Evolutionary conservation across 2,113 vertebrate genomes (phyloP).

Genomic region (Apteryx mantelli): DNA sequence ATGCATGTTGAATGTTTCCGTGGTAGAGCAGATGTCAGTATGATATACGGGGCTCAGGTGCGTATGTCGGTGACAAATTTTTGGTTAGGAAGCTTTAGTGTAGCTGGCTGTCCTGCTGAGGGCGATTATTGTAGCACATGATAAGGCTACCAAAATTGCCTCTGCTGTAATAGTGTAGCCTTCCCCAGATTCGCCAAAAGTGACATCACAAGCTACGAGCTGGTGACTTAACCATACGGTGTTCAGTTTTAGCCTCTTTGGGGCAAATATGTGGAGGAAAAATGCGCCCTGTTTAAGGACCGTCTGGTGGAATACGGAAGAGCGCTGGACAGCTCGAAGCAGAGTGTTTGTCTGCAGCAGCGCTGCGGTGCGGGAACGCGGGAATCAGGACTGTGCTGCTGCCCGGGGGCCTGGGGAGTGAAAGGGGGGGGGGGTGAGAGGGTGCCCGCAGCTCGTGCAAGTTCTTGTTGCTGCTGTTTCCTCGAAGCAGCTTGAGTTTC

Average conservation of each 20-base stretch:
- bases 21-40: neutral
- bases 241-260: neutral
- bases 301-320: neutral
- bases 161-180: neutral
- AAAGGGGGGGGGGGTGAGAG: neutral
- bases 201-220: neutral
- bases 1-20: neutral
- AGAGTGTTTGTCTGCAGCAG: neutral
- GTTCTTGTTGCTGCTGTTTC: neutral
- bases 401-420: neutral
- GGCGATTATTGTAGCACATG: neutral
- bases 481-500: fast-evolving
- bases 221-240: neutral
- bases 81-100: neutral
- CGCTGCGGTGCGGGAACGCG: neutral
- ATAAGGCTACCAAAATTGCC: neutral
- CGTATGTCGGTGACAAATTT: neutral
- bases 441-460: fast-evolving
- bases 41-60: neutral
- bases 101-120: neutral
- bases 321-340: neutral
- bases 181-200: neutral
- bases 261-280: neutral
- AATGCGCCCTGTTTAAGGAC: neutral
- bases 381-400: fast-evolving